phyloP scores from a whole-genome alignment of 2,888 invertebrate genomes.

The Onchidella celtica region DNA sequence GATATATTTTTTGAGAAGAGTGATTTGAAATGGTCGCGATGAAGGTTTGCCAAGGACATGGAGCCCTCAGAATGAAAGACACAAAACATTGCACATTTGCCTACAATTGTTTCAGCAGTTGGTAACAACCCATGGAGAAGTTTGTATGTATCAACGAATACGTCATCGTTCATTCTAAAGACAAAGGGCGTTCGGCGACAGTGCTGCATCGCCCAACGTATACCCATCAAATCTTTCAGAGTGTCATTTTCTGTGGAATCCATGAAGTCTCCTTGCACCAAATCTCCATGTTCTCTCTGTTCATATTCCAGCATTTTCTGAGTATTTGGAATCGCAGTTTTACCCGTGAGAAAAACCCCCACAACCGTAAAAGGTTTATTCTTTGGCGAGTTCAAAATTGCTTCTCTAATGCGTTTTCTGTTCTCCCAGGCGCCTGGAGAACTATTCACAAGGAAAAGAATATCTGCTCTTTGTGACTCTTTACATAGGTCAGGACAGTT shows the following conservation, averaged over 20 bases:
- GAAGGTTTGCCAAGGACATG: no score
- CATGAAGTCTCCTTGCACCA: slow-evolving; percentile 35
- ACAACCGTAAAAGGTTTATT: slow-evolving; percentile 15
- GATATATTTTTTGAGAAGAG: neutral
- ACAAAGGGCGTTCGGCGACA: slow-evolving; percentile 5
- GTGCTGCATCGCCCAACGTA: slow-evolving; percentile 20
- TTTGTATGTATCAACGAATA: slow-evolving; percentile 32
- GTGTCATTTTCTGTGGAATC: neutral
- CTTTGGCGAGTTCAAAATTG: neutral
- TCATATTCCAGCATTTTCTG: slow-evolving; percentile 17
- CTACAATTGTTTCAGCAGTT: neutral
- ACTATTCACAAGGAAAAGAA: slow-evolving; percentile 18
- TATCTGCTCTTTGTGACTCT: neutral
- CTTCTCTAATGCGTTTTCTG: slow-evolving; percentile 8
- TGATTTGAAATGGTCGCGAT: neutral
- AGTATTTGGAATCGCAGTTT: neutral
- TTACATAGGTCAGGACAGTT: slow-evolving; percentile 25
- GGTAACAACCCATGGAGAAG: slow-evolving; percentile 31
- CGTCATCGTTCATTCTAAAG: slow-evolving; percentile 23
- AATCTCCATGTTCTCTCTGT: neutral
- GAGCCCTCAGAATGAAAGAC: neutral
- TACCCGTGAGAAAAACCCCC: slow-evolving; percentile 28
- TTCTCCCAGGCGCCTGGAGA: slow-evolving; percentile 1
- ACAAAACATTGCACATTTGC: slow-evolving; percentile 28
- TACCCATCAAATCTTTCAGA: slow-evolving; percentile 27